Evolutionary conservation across 2,797 vertebrate genomes (phyloP), one percentile per base, ranked within the genome.

Genomic region (Acanthurus lineatus): DNA sequence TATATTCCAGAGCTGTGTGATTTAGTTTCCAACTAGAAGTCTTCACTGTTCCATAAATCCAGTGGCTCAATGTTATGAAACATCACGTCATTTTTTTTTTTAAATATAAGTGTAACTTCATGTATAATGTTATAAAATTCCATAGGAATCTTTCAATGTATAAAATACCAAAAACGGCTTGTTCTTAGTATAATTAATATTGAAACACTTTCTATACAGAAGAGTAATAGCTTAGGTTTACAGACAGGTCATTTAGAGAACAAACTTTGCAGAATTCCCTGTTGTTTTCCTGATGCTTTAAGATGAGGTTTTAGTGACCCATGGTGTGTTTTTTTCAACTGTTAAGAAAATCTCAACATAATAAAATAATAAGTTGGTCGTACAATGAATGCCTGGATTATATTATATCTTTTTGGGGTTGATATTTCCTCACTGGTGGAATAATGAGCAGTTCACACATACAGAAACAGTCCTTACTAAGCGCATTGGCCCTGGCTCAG

Each of bases 371-470:
- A 58, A 58, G 7, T 52, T 16, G 15, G 16, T n/a, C 17, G 11
- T 28, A 11, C 16, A n/a, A 17, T 28, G 15, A 42, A 40, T 14
- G 19, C 4, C 15, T 53, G 5, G 9, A 1, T 44, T 28, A 15
- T 42, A 47, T n/a, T 28, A n/a, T n/a, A 32, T 61, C 10, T 20
- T 38, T 40, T 64, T 10, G 54, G 15, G 14, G 28, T 47, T 62
- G 65, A 57, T 40, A 9, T 63, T 54, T 63, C 38, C 45, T 63
- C 19, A 40, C 54, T 25, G 35, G 62, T 72, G 44, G 44, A 74
- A 69, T 66, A 69, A 68, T 67, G 32, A 79, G 64, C 28, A 64
- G 28, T 64, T 65, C 69, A 7, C 54, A 52, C 47, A 4, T 62
- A 42, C 28, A 56, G 32, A n/a, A 20, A 20, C 54, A 61, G n/a